Percentiles rank a stretch among this genome's conserved stretches.
Evolutionary conservation across 2,888 invertebrate genomes (phyloP).

Genomic region (Crossocerus cetratus): DNA sequence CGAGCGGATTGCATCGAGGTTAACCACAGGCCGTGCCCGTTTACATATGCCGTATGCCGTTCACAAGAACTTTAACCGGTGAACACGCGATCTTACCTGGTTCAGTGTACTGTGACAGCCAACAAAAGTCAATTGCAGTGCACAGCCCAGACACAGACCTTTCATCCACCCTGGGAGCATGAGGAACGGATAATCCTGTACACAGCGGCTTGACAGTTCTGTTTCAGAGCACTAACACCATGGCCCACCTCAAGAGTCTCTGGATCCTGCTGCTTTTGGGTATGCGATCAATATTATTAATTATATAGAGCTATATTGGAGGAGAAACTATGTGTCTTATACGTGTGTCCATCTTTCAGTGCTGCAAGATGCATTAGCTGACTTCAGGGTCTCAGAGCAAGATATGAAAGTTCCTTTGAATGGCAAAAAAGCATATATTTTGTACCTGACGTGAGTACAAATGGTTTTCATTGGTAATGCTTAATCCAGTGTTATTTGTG

Average conservation of each 20-base stretch:
- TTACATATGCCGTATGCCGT: not conserved
- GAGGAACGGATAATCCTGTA: not conserved
- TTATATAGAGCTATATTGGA: no score
- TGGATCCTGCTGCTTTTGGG: conserved; percentile 54
- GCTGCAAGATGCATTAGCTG: conserved; percentile 55
- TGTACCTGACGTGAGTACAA: conserved; percentile 81
- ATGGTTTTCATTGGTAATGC: not conserved
- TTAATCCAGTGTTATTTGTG: not conserved
- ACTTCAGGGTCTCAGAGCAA: conserved; percentile 79
- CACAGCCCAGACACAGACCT: not conserved
- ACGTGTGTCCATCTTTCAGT: conserved; percentile 43
- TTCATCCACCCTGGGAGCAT: not conserved
- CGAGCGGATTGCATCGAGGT: conserved; percentile 40
- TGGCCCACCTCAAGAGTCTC: conserved; percentile 42
- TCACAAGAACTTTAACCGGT: not conserved
- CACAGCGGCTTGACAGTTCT: conserved; percentile 13
- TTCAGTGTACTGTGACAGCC: not conserved
- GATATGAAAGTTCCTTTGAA: conserved; percentile 81
- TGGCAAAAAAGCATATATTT: conserved; percentile 78
- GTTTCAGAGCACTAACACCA: conserved; percentile 54
- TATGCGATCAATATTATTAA: conserved; percentile 15
- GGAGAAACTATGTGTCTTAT: not conserved
- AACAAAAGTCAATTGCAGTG: not conserved
- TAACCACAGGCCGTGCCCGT: conserved; percentile 3
- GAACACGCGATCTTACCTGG: not conserved